Percentiles rank a stretch among this genome's conserved stretches.
Conservation (phyloP, 2,888 invertebrate genomes). For the Clistopyga incitator region DNA sequence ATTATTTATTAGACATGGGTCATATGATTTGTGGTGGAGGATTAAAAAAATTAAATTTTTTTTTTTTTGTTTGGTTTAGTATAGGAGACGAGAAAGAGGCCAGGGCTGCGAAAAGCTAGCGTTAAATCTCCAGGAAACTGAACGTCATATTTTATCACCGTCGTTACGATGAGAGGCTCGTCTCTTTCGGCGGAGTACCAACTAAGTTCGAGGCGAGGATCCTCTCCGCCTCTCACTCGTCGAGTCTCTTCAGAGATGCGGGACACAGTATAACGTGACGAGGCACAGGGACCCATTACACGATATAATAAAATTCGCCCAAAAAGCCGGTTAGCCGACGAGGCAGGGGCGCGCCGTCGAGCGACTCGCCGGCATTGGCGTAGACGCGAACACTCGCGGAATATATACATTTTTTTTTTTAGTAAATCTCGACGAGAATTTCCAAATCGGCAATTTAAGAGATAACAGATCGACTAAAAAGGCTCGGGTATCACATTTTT, state of each 20-base stretch:
- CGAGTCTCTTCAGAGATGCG: constrained; percentile 75
- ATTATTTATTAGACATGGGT: constrained; percentile 47
- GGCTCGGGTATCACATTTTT: not conserved
- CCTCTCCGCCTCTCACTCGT: constrained; percentile 54
- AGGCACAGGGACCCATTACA: constrained; percentile 76
- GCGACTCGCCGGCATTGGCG: constrained; percentile 64
- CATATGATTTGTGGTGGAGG: not conserved
- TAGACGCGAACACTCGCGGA: constrained; percentile 51
- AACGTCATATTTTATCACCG: constrained; percentile 76
- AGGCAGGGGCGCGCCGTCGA: constrained; percentile 62
- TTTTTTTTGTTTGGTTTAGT: constrained; percentile 9
- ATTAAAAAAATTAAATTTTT: no score
- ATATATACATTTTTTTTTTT: constrained; percentile 49
- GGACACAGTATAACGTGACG: constrained; percentile 70
- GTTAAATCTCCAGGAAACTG: constrained; percentile 17
- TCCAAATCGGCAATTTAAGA: constrained; percentile 34
- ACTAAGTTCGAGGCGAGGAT: constrained; percentile 41
- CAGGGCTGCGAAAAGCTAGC: not conserved
- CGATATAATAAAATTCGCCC: constrained; percentile 79
- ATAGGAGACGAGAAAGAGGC: not conserved
- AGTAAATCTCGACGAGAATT: constrained; percentile 13
- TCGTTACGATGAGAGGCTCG: constrained; percentile 70
- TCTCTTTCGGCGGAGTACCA: constrained; percentile 32
- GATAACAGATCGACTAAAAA: constrained; percentile 29
- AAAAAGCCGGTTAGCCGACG: constrained; percentile 77